phyloP scores from a whole-genome alignment of 2,797 vertebrate genomes.

The Enteromius treurensis region DNA sequence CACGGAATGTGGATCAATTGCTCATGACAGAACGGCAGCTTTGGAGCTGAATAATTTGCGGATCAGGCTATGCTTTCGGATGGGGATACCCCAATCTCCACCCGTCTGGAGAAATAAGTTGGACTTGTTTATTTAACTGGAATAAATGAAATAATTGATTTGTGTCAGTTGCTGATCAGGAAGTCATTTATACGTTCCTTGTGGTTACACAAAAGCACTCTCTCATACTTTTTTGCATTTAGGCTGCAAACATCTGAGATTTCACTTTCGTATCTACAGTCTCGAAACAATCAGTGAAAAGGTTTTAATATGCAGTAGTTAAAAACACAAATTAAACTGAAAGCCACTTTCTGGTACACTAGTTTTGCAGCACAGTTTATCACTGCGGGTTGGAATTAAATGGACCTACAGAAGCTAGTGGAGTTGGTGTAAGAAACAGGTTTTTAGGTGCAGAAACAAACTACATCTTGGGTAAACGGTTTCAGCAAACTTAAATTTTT shows the following conservation, averaged over 20 bases:
- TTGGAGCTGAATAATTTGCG: slow-evolving; percentile 29
- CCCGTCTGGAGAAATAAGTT: slow-evolving; percentile 1
- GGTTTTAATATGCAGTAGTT: slow-evolving; percentile 12
- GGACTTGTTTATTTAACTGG: slow-evolving; percentile 14
- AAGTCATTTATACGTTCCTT: slow-evolving; percentile 23
- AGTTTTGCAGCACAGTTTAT: slow-evolving; percentile 12
- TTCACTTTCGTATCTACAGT: neutral
- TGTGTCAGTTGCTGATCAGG: slow-evolving; percentile 34
- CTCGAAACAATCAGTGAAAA: neutral
- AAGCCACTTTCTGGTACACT: neutral
- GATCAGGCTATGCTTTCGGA: neutral
- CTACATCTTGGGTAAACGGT: neutral
- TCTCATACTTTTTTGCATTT: neutral
- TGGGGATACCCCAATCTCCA: slow-evolving; percentile 3
- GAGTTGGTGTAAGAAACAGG: no score
- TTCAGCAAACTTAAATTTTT: neutral
- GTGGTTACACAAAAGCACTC: neutral
- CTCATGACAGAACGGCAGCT: slow-evolving; percentile 28
- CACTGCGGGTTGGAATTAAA: neutral
- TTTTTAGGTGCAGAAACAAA: neutral
- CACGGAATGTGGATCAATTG: slow-evolving; percentile 55
- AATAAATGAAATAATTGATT: slow-evolving; percentile 42
- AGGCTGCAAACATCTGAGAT: neutral
- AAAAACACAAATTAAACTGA: slow-evolving; percentile 19
- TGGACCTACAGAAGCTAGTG: neutral